Conservation (phyloP, 2,888 invertebrate species). For the Craniophora ligustri region DNA sequence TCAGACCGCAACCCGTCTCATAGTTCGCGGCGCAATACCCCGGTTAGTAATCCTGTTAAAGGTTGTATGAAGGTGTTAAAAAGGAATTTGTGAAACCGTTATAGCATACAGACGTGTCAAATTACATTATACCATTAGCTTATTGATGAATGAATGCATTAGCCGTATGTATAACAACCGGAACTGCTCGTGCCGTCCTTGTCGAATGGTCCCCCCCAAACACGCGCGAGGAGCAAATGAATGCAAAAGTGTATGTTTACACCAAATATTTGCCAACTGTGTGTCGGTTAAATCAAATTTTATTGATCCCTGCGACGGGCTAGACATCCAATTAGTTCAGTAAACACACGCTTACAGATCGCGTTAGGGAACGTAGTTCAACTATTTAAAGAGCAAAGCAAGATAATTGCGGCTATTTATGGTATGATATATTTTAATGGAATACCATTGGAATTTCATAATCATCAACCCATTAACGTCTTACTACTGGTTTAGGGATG, state of each 20-base stretch:
- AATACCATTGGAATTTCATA: too few relatives aligned
- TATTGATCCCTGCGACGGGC: slow-evolving; percentile 48
- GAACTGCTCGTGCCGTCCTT: slow-evolving; percentile 5
- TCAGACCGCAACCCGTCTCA: slow-evolving; percentile 23
- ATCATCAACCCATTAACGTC: too few relatives aligned
- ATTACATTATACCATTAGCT: neutral
- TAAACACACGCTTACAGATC: slow-evolving; percentile 16
- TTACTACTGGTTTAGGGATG: too few relatives aligned
- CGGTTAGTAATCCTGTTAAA: slow-evolving; percentile 37
- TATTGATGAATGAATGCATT: slow-evolving; percentile 10
- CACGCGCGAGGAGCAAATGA: slow-evolving; percentile 1
- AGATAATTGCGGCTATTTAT: too few relatives aligned
- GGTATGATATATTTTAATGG: too few relatives aligned
- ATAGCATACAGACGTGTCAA: neutral
- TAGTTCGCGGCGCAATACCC: slow-evolving; percentile 20
- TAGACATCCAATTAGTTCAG: slow-evolving; percentile 40
- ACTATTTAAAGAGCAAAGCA: too few relatives aligned
- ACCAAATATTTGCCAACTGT: slow-evolving; percentile 43
- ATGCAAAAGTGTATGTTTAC: slow-evolving; percentile 5
- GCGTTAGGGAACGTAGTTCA: neutral
- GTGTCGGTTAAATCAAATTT: slow-evolving; percentile 39
- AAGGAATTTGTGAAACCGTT: neutral
- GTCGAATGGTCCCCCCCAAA: slow-evolving; percentile 1
- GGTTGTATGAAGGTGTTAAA: slow-evolving; percentile 29
- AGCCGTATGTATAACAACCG: slow-evolving; percentile 24